Evolutionary conservation across 2,113 vertebrate species (phyloP), one percentile per base, ranked within the genome.

Genomic region (Planiliza haematocheilus): DNA sequence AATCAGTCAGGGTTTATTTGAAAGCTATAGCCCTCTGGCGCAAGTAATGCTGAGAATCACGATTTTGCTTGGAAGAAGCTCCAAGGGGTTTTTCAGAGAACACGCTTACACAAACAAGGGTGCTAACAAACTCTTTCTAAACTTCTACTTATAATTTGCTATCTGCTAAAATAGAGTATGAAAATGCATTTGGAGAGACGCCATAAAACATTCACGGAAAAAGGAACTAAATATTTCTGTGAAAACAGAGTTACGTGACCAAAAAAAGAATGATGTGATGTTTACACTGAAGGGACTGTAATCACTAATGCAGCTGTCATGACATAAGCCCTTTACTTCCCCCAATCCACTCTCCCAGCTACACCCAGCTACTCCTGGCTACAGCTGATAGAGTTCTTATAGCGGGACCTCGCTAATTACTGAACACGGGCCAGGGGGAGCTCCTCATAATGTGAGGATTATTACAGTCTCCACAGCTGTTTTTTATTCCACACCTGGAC

Each of bases 401-500:
- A 41, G 70, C 43, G 59, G n/a, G 51, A 53, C 67, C 55, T 70
- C 0, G 14, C 37, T 55, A 61, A 77, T 79, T 80, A 63, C 16
- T 14, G 7, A 85, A 76, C 18, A 10, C 41, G 36, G 64, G 55
- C 62, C 63, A 6, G 13, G 34, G 76, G 50, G 59, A 79, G 17
- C 37, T 53, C 58, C 49, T 48, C 57, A 66, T 71, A 1, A 83
- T 79, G 77, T 37, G 66, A 79, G 49, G 38, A 85, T 64, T 74
- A 75, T 84, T 79, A 68, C 45, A 57, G 14, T 20, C 1, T 42
- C 20, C 50, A 74, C 71, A 84, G 66, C 70, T 80, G 83, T 74
- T 88, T 81, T 55, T 49, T 24, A 65, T 61, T 60, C 58, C 62
- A 78, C 87, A 91, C 84, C 79, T 91, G 87, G 69, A 82, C 66